phyloP scores from a whole-genome alignment of 2,113 vertebrate genomes.

The Syrrhaptes paradoxus region DNA sequence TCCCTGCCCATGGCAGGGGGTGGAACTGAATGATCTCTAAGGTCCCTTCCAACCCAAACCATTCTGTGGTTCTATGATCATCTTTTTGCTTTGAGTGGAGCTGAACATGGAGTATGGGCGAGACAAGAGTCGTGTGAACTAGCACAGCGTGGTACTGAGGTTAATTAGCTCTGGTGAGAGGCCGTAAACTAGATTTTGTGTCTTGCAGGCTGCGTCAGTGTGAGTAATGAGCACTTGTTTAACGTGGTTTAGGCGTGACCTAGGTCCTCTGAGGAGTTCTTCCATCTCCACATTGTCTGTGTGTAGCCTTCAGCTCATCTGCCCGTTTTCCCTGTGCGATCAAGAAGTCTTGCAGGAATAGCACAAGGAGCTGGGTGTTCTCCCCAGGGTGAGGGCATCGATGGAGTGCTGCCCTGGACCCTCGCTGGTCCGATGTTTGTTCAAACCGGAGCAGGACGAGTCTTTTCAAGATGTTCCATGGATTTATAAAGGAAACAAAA shows the following conservation, averaged over 20 bases:
- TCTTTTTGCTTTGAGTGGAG: neutral
- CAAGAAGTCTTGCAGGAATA: neutral
- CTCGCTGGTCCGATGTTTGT: fast-evolving
- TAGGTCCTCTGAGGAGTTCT: neutral
- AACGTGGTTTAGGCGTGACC: neutral
- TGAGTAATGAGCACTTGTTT: neutral
- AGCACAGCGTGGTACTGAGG: neutral
- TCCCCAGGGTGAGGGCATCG: fast-evolving
- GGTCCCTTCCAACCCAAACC: too few species aligned
- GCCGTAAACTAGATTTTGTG: neutral
- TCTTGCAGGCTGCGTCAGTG: neutral
- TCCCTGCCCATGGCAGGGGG: too few species aligned
- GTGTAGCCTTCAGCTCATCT: neutral
- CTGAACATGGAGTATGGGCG: fast-evolving
- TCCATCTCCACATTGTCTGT: neutral
- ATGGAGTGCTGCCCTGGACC: fast-evolving
- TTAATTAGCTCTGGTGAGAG: neutral
- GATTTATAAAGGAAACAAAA: neutral
- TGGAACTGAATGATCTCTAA: too few species aligned
- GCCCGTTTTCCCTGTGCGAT: fast-evolving
- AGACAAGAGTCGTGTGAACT: neutral
- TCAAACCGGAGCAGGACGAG: neutral
- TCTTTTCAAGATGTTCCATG: neutral
- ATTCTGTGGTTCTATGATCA: too few species aligned
- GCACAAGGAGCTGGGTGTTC: neutral